Evolutionary conservation across 2,113 vertebrate species (phyloP).

Genomic region (Anoura caudifer): DNA sequence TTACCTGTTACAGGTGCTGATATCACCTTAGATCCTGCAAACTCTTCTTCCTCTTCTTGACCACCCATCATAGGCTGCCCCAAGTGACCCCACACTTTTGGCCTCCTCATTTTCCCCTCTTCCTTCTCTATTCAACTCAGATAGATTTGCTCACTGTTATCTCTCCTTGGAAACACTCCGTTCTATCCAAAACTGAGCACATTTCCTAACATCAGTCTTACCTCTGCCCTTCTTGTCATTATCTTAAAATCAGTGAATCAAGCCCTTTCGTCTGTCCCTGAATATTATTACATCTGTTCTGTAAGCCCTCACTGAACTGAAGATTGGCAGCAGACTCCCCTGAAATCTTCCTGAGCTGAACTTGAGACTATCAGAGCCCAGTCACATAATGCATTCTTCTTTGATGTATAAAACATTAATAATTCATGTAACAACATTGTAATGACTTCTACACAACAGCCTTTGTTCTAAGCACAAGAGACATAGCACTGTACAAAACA

Average conservation of each 20-base stretch:
- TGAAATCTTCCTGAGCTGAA: background rate
- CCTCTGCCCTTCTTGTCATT: background rate
- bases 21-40: background rate
- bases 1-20: background rate
- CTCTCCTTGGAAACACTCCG: background rate
- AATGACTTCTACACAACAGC: background rate
- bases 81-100: background rate
- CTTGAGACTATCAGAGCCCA: background rate
- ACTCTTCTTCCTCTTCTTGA: background rate
- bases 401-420: constrained; percentile 35
- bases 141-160: background rate
- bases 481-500: background rate
- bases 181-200: background rate
- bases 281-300: background rate
- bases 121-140: background rate
- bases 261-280: background rate
- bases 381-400: background rate
- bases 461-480: background rate
- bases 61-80: background rate
- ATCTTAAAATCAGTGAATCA: background rate
- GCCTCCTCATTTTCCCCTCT: background rate
- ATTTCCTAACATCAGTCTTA: background rate
- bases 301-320: background rate
- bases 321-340: background rate
- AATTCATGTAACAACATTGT: background rate